Evolutionary conservation across 2,113 vertebrate genomes (phyloP).

Genomic region (Aphyosemion australe): DNA sequence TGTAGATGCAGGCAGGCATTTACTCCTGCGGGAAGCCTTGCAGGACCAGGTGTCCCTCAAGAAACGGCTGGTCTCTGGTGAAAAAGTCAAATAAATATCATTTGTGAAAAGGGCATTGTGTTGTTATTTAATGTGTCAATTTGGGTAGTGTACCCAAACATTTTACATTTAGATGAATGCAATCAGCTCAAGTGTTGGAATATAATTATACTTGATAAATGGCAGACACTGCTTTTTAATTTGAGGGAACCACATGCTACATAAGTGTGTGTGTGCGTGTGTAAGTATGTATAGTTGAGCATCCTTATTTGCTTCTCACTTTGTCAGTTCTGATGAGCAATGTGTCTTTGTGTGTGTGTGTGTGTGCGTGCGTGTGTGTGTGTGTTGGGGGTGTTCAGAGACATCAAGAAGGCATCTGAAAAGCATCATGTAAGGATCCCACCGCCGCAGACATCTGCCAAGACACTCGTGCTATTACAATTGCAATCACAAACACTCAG

Average conservation of each 20-base stretch:
- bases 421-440: slow-evolving; percentile 49
- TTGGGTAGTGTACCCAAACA: background rate
- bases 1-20: slow-evolving; percentile 12
- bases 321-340: slow-evolving; percentile 63
- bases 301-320: slow-evolving; percentile 57
- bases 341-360: background rate
- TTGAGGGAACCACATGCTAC: slow-evolving; percentile 8
- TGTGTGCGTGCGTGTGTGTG: too few species aligned
- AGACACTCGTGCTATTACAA: slow-evolving; percentile 42
- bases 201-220: slow-evolving; percentile 49
- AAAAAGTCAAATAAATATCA: background rate
- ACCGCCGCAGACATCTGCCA: slow-evolving; percentile 51
- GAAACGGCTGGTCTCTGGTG: background rate
- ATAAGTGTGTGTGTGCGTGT: slow-evolving; percentile 3
- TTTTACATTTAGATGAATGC: slow-evolving; percentile 30
- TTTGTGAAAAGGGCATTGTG: background rate
- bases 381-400: slow-evolving; percentile 40
- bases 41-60: background rate
- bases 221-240: slow-evolving; percentile 23
- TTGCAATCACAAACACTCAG: slow-evolving; percentile 66
- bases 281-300: background rate
- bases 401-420: slow-evolving; percentile 58
- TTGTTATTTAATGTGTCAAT: slow-evolving; percentile 2
- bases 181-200: slow-evolving; percentile 17
- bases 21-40: slow-evolving; percentile 1